Conservation (phyloP, 2,888 invertebrate genomes). For the Oscheius myriophilus region DNA sequence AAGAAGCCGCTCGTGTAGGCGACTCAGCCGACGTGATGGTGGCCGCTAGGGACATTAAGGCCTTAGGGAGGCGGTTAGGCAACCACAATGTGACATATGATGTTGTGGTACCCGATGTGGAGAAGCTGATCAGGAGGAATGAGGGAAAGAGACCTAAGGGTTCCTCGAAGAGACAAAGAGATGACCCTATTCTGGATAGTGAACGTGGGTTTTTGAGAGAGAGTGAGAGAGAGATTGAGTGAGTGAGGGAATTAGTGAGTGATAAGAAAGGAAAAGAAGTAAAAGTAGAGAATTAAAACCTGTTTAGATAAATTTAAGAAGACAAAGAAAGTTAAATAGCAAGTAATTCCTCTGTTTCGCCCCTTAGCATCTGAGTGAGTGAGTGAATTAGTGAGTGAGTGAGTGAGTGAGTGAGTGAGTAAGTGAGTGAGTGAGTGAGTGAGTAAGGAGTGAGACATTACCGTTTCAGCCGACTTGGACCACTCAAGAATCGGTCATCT, state of each 20-base stretch:
- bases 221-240: no score
- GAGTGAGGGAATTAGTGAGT: no score
- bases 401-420: no score
- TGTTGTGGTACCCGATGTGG: slow-evolving; percentile 62
- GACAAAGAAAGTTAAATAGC: no score
- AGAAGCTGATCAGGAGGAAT: slow-evolving; percentile 54
- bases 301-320: no score
- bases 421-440: no score
- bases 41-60: slow-evolving; percentile 39
- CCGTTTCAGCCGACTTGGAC: slow-evolving; percentile 47
- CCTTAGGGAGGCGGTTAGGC: slow-evolving; percentile 35
- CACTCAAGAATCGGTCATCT: slow-evolving; percentile 48
- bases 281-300: no score
- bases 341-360: no score
- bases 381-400: no score
- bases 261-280: no score
- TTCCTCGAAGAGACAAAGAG: slow-evolving; percentile 32
- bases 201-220: slow-evolving; percentile 40
- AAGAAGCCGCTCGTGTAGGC: slow-evolving; percentile 50
- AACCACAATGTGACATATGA: slow-evolving; percentile 46
- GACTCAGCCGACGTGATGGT: slow-evolving; percentile 60
- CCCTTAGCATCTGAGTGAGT: no score
- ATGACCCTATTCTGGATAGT: slow-evolving; percentile 58
- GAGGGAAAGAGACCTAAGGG: slow-evolving; percentile 37
- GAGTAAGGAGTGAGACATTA: no score